Base-by-base conservation (phyloP, 2,888 invertebrate species). In the Dorcus hopei region DNA sequence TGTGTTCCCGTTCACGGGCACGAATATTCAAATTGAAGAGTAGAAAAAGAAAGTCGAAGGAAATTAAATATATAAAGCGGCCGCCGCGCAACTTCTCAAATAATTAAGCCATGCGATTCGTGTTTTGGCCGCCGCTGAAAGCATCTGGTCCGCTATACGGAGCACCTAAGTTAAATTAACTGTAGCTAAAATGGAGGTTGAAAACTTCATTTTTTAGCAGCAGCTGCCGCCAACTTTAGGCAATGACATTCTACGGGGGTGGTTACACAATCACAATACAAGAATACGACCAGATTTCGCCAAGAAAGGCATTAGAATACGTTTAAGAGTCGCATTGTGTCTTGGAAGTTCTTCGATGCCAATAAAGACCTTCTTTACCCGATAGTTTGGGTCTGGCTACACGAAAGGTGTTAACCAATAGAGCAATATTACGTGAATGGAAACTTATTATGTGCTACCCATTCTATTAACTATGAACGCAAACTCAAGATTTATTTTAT, bases 131-230 rank as follows among this genome's bases (percentile, higher is more conserved):
- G 56, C 56, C 59, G 48, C 52, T 38, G 39, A 26, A 39, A 42
- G 56, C 59, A 59, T 59, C 59, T 59, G 59, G 52, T 55, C 56
- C 49, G 55, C 55, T 52, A 59, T 56, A 40, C 41, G 68, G 67
- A 64, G 60, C 55, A 61, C 56, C 65, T 54, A 69, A 69, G 79
- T 79, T 78, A 79, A 79, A 79, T 79, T 79, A 79, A 77, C 77
- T 79, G 78, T 78, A 77, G 76, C 77, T 78, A 79, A 79, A 77
- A 71, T 73, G 74, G 75, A 76, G 77, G 78, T 77, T 78, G 75
- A 77, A 77, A 77, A 76, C 77, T 79, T 77, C 73, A 78, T 78
- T 78, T 79, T 79, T 79, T 77, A 74, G 70, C 65, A 67, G 71
- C 77, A 77, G 77, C 77, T 78, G 77, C 74, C 74, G 71, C 68